These are phyloP conservation scores for Drosophila ercepeae DNA, from an alignment of 1,140 invertebrate species.

Conservation along the genomic window DNA sequence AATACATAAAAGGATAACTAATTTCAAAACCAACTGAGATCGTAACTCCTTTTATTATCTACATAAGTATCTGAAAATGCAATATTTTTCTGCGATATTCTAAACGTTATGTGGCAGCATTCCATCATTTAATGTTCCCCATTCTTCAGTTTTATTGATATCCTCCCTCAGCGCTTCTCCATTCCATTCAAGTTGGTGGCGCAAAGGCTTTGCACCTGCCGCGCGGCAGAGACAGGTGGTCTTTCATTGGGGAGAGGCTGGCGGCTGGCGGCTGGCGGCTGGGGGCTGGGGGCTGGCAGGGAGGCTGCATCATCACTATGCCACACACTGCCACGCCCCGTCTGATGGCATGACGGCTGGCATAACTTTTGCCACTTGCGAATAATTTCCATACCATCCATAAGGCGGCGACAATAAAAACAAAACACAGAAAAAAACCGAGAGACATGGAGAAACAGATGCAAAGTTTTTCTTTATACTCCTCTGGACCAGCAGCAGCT, in stretches of 20 bases:
- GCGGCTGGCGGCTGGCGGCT: not conserved
- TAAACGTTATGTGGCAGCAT: not conserved
- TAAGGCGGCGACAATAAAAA: slow-evolving; percentile 69
- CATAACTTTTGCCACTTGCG: slow-evolving; percentile 72
- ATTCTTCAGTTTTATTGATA: slow-evolving; percentile 32
- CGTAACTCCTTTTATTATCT: too few relatives aligned
- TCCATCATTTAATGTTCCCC: slow-evolving; percentile 21
- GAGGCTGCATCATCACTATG: slow-evolving; percentile 14
- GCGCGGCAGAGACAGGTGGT: slow-evolving; percentile 57
- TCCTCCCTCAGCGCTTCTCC: slow-evolving; percentile 22
- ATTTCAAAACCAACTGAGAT: too few relatives aligned
- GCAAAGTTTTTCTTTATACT: slow-evolving; percentile 41
- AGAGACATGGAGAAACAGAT: slow-evolving; percentile 48
- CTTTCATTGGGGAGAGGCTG: too few relatives aligned
- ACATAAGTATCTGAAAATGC: too few relatives aligned
- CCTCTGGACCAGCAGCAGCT: not conserved
- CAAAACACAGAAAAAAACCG: slow-evolving; percentile 21
- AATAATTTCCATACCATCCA: slow-evolving; percentile 72
- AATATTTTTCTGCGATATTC: not conserved
- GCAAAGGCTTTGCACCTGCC: slow-evolving; percentile 34
- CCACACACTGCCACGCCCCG: slow-evolving; percentile 33
- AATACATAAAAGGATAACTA: not conserved
- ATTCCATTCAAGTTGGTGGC: too few relatives aligned
- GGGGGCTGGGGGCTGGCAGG: not conserved
- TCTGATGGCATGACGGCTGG: slow-evolving; percentile 41